Evolutionary conservation across 1,140 invertebrate genomes (phyloP).

Genomic region (Trigoniulus corallinus): DNA sequence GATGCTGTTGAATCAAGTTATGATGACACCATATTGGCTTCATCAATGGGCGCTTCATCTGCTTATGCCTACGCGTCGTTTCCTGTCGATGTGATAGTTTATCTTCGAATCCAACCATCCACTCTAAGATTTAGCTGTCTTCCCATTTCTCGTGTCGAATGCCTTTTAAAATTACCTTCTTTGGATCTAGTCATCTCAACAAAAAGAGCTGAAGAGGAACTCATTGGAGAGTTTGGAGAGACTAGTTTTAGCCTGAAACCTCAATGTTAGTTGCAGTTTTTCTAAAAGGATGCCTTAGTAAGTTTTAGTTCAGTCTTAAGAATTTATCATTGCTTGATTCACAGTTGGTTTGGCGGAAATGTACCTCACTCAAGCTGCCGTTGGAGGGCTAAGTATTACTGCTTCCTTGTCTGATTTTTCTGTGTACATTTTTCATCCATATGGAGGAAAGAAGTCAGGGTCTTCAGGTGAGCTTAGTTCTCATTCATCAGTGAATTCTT

Average conservation of each 20-base stretch:
- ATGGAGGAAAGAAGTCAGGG: slow-evolving; percentile 73
- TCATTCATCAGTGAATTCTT: not conserved
- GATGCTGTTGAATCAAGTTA: too few species aligned
- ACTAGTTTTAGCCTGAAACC: too few species aligned
- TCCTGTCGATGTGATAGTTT: slow-evolving; percentile 96
- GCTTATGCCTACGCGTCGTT: slow-evolving; percentile 59
- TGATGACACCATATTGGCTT: slow-evolving; percentile 22
- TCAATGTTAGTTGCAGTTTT: too few species aligned
- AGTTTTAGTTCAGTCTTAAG: too few species aligned
- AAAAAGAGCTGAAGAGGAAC: slow-evolving; percentile 57
- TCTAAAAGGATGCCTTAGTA: too few species aligned
- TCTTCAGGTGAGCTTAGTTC: slow-evolving; percentile 3
- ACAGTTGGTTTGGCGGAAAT: not conserved
- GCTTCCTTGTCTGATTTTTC: slow-evolving; percentile 91
- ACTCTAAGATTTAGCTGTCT: slow-evolving; percentile 90
- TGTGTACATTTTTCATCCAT: slow-evolving; percentile 94
- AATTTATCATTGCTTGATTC: too few species aligned
- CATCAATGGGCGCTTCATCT: slow-evolving; percentile 18
- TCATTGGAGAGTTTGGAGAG: too few species aligned
- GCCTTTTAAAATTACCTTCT: slow-evolving; percentile 86
- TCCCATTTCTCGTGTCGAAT: slow-evolving; percentile 87
- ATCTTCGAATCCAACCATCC: slow-evolving; percentile 94
- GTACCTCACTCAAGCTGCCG: slow-evolving; percentile 26
- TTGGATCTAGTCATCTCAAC: slow-evolving; percentile 85
- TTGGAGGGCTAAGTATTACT: slow-evolving; percentile 79